Base-by-base conservation (phyloP, 2,888 invertebrate genomes). In the Protonemura montana region DNA sequence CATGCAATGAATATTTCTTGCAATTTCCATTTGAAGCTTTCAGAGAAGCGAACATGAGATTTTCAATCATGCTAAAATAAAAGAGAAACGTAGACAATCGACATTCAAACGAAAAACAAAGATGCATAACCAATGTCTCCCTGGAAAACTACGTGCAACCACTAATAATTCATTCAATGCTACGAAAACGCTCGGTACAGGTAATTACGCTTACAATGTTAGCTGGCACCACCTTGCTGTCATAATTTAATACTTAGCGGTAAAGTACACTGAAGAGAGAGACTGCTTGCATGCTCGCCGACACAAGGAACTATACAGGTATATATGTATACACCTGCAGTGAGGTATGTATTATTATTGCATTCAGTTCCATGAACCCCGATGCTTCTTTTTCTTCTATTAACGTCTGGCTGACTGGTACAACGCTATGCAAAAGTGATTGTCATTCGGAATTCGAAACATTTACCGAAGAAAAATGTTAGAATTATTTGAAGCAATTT, bases 221-320 rank as follows among this genome's bases (percentile, higher is more conserved):
- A 76, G 76, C 76, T 76, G 26, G 76, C 76, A 76, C 76, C 76
- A n/a, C n/a, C 13, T 78, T 27, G 26, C 78, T 78, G 28, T 78
- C 30, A 81, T 81, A 81, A 81, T 81, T 81, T 81, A 81, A n/a
- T 30, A 81, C 3, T 81, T 81, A 81, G 29, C 30, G 78, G 78
- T 78, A 25, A 76, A 35, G 59, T 59, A 59, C 59, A 59, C 59
- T 21, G 13, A 59, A 10, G 21, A 21, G 59, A 7, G 41, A 41
- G 41, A n/a, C 41, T 41, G 41, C 59, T 59, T 59, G 30, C 29
- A 16, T 25, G 21, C 29, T 7, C 81, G 28, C 21, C 81, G 3
- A 30, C 30, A 16, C 3, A 10, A 10, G 3, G 3, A 6, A 6
- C 3, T 35, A 35, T 35, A 35, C 35, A 35, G 35, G 35, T 35